Base-by-base conservation (phyloP, 2,113 vertebrate genomes). In the Oplegnathus fasciatus region DNA sequence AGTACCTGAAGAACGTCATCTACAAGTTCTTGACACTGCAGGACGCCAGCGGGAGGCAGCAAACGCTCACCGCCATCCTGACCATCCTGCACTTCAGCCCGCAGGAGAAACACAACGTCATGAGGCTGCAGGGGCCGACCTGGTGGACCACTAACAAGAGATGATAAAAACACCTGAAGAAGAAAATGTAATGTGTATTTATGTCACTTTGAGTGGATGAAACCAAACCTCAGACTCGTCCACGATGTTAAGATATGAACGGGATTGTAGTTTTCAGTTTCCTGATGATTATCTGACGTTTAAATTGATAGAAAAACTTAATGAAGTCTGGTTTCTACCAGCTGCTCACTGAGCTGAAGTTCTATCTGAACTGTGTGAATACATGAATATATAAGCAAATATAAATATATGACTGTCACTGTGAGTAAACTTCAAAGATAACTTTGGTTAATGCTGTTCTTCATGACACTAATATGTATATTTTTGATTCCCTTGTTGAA, bases 1-100 rank as follows among this genome's bases (percentile, higher is more conserved):
- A 99, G 75, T 99, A 99, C 91, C 96, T 99, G 76, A 99, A 99
- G 87, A 99, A 99, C 83, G 94, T 99, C 4, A 94, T 97, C 80
- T 98, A 95, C 78, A 94, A 95, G 30, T 99, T 98, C 79, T 92
- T 99, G 73, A 99, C 98, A 0, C 93, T 99, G 90, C 95, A 96
- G 0, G 98, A 99, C 55, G 32, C 89, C 0, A 94, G 96, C 3
- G 98, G 97, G 0, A 95, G 97, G 28, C 97, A 96, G 93, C 98
- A 99, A 94, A 99, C 98, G 0, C 97, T 99, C 11, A 94, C 83
- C 0, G 98, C 98, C 87, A 99, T 99, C 75, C 85, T 98, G 44
- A 97, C 97, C 57, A 97, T 99, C 80, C 91, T 99, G 75, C 98
- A 99, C 79, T 99, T 99, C 92, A 99, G 97, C 87, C 98, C 98